phyloP scores from a whole-genome alignment of 2,797 vertebrate species.

The Lithobates sylvaticus region DNA sequence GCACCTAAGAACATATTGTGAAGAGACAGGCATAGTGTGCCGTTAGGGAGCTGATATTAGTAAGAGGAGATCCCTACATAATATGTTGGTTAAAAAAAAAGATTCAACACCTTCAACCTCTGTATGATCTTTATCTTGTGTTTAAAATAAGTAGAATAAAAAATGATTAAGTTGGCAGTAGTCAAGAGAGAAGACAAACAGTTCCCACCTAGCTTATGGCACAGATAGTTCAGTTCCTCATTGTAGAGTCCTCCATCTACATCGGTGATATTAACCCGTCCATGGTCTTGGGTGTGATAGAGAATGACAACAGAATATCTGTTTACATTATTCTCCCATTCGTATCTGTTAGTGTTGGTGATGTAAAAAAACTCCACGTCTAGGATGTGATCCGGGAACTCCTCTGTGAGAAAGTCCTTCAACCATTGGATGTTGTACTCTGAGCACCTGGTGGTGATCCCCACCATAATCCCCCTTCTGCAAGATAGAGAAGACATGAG shows the following conservation, averaged over 20 bases:
- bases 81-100: too few relatives aligned
- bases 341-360: background rate
- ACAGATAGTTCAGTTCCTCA: background rate
- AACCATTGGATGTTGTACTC: slow-evolving; percentile 9
- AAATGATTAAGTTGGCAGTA: too few relatives aligned
- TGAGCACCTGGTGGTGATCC: slow-evolving; percentile 15
- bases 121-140: too few relatives aligned
- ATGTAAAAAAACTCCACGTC: slow-evolving; percentile 28
- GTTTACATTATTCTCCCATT: background rate
- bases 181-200: background rate
- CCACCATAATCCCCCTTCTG: slow-evolving; percentile 6
- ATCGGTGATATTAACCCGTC: background rate
- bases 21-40: too few relatives aligned
- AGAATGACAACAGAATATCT: slow-evolving; percentile 18
- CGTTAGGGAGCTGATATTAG: too few relatives aligned
- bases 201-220: background rate
- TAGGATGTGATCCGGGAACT: background rate
- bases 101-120: too few relatives aligned
- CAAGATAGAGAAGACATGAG: background rate
- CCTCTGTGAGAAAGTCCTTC: background rate
- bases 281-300: slow-evolving; percentile 25
- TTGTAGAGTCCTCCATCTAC: slow-evolving; percentile 1
- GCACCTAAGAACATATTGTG: too few relatives aligned
- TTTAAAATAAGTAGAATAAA: too few relatives aligned
- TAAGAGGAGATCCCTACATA: too few relatives aligned